Evolutionary conservation across 2,797 vertebrate genomes (phyloP).

Genomic region (Mus caroli): DNA sequence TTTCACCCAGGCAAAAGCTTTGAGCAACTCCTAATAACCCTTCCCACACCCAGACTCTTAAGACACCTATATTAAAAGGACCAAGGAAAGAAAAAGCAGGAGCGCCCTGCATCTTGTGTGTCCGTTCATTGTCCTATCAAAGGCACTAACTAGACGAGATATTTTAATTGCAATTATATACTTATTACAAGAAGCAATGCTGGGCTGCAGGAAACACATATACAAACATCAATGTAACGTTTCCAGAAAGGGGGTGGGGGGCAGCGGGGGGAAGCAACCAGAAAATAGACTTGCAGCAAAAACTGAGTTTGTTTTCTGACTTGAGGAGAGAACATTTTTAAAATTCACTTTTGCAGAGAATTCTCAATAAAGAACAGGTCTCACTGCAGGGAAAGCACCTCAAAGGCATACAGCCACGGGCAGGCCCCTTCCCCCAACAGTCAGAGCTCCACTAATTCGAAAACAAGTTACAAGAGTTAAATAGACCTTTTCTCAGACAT

Average conservation of each 20-base stretch:
- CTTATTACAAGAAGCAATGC: not conserved
- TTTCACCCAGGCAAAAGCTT: slow-evolving; percentile 9
- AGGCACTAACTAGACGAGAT: not conserved
- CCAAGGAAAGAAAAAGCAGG: slow-evolving; percentile 54
- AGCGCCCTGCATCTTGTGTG: slow-evolving; percentile 1
- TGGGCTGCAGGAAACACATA: not conserved
- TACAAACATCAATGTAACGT: not conserved
- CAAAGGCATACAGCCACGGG: not conserved
- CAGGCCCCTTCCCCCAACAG: not conserved
- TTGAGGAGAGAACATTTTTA: slow-evolving; percentile 16
- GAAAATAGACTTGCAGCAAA: slow-evolving; percentile 44
- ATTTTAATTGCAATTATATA: slow-evolving; percentile 64
- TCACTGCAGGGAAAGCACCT: not conserved
- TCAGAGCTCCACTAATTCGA: slow-evolving; percentile 10
- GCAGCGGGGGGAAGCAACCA: too few species aligned
- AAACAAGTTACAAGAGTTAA: slow-evolving; percentile 46
- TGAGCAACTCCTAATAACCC: slow-evolving; percentile 8
- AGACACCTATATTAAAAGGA: slow-evolving; percentile 47
- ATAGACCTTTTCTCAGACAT: slow-evolving; percentile 59
- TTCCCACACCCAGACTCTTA: slow-evolving; percentile 4
- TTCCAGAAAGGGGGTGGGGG: not conserved
- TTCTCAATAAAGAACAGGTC: not conserved
- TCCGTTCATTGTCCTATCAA: slow-evolving; percentile 53
- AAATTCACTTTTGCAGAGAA: slow-evolving; percentile 40
- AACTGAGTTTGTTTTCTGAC: slow-evolving; percentile 47